These are phyloP conservation scores for Sapayoa aenigma DNA, from an alignment of 2,113 vertebrate genomes.

Conservation along the genomic window DNA sequence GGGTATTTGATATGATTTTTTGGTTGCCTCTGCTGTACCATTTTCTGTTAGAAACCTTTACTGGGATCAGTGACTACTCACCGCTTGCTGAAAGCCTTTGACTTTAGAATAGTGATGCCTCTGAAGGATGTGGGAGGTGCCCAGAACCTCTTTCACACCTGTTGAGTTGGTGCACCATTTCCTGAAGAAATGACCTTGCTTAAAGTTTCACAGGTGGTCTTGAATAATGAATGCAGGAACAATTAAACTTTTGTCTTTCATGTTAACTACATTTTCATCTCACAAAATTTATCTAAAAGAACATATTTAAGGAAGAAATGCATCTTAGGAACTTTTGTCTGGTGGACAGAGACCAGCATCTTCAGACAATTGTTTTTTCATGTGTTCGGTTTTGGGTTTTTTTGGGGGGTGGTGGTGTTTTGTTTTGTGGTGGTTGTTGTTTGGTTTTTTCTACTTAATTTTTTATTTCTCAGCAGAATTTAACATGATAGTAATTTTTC, in stretches of 20 bases:
- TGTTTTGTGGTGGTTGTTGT: not conserved
- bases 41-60: not conserved
- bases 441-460: not conserved
- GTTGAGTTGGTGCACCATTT: not conserved
- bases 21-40: not conserved
- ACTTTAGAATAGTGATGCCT: not conserved
- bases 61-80: not conserved
- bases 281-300: not conserved
- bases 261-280: not conserved
- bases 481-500: not conserved
- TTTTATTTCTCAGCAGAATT: not conserved
- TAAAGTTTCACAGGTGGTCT: not conserved
- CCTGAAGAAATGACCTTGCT: not conserved
- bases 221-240: not conserved
- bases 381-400: no score
- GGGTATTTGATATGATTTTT: not conserved
- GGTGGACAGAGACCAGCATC: not conserved
- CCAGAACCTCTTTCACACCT: not conserved
- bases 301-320: not conserved
- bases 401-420: not conserved
- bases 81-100: not conserved
- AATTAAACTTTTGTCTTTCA: not conserved
- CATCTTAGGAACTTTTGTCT: not conserved
- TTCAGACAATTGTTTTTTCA: not conserved
- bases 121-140: not conserved